Base-by-base conservation (phyloP, 2,113 vertebrate genomes). In the Platycercus adscitus region DNA sequence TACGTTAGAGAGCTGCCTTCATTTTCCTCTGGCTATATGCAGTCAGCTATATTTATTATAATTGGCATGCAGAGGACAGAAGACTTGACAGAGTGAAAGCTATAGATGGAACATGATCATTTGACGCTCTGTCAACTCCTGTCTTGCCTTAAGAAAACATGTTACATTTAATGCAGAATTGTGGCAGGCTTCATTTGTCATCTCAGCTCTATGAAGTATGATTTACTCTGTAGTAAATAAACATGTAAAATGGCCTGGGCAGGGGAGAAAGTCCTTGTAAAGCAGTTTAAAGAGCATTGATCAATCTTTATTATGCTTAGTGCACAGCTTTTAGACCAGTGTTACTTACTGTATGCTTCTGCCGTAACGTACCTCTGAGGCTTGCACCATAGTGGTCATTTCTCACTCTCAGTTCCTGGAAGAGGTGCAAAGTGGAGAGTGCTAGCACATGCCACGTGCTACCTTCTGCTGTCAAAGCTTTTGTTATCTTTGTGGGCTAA, bases 71-170 rank as follows among this genome's bases (percentile, higher is more conserved):
- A 93, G 86, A 87, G 77, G 88, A 97, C 66, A 85, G 91, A 95
- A 89, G 77, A 89, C 58, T 91, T 93, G 93, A 95, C 92, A 95
- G 93, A 95, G 84, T 95, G 93, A 95, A 95, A 93, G 92, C 88
- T 96, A 91, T 56, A 93, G 88, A 96, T 80, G 81, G 77, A 96
- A 93, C 66, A 63, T 12, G 91, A 96, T 89, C 83, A 79, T 94
- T 95, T 94, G 93, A 93, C 85, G 95, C 91, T 95, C 93, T 95
- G 96, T 96, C 96, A 96, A 66, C 92, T 96, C 84, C 88, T 77
- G 93, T 93, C 95, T 96, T 0, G 2, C 47, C 78, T 87, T 87
- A 96, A 97, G 92, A 93, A 96, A 96, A 96, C 92, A 89, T 17
- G 86, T 81, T 94, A 41, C 81, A 33, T 94, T 85, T 93, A 73